Conservation (phyloP, 2,113 vertebrate genomes). For the Oriolus oriolus region DNA sequence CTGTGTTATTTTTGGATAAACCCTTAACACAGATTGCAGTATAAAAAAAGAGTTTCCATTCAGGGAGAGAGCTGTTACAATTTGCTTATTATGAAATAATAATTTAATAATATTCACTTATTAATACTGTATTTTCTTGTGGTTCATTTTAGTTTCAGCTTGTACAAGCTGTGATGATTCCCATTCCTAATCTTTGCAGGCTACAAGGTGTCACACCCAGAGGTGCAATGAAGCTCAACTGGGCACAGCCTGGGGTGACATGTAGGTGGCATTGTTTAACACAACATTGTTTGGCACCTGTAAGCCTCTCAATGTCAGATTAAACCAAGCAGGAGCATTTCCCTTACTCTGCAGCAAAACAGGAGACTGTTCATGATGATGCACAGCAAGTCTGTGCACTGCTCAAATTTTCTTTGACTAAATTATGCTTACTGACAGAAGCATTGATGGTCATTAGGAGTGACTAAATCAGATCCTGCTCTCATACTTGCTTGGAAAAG, state of each 20-base stretch:
- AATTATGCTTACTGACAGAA: neutral
- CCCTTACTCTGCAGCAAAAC: neutral
- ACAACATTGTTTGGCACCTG: fast-evolving
- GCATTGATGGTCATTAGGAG: neutral
- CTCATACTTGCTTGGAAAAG: neutral
- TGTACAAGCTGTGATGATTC: neutral
- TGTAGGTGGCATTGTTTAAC: neutral
- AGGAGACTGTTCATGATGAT: neutral
- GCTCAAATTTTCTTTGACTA: neutral
- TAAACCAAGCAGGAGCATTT: neutral
- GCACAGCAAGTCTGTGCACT: neutral
- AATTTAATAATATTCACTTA: neutral
- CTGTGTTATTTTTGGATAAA: constrained; percentile 32
- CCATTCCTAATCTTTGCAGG: neutral
- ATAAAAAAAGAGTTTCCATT: neutral
- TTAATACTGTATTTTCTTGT: neutral
- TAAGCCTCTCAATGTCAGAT: neutral
- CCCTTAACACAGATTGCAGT: neutral
- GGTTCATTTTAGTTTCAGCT: neutral
- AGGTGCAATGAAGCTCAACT: neutral
- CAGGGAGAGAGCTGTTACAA: neutral
- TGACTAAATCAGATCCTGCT: neutral
- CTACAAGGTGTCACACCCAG: neutral
- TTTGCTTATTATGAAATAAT: neutral
- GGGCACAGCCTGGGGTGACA: neutral